Evolutionary conservation across 1,140 invertebrate species (phyloP).

Genomic region (Dufourea novaeangliae): DNA sequence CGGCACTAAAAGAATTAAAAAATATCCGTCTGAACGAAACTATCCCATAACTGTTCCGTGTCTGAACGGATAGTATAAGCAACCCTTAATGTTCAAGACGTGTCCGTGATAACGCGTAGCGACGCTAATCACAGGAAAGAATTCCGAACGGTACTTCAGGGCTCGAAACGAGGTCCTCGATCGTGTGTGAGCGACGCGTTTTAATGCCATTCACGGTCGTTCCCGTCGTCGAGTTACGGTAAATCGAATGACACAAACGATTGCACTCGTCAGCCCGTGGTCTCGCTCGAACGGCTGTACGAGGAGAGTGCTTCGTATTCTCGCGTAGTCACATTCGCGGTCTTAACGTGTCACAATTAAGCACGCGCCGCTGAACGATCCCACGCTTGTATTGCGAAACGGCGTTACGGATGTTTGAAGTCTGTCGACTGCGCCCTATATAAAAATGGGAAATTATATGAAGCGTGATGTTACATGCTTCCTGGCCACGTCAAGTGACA

Average conservation of each 20-base stretch:
- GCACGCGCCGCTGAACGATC: constrained; percentile 51
- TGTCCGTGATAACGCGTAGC: not conserved
- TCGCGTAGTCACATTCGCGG: constrained; percentile 37
- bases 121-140: not conserved
- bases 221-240: constrained; percentile 34
- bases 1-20: too few relatives aligned
- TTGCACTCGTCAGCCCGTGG: constrained; percentile 46
- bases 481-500: too few relatives aligned
- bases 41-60: too few relatives aligned
- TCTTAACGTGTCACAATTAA: constrained; percentile 61
- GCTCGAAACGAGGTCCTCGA: not conserved
- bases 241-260: constrained; percentile 67
- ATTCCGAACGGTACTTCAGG: not conserved
- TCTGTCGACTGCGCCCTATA: not conserved
- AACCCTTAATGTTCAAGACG: not conserved
- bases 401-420: not conserved
- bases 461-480: too few relatives aligned
- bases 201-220: constrained; percentile 58
- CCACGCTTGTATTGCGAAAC: constrained; percentile 21
- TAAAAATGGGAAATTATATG: too few relatives aligned
- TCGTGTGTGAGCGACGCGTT: constrained; percentile 15
- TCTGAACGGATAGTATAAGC: too few relatives aligned
- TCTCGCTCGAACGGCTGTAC: constrained; percentile 3
- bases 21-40: too few relatives aligned
- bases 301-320: constrained; percentile 6